phyloP scores from a whole-genome alignment of 2,797 vertebrate genomes.

The Lophius americanus region DNA sequence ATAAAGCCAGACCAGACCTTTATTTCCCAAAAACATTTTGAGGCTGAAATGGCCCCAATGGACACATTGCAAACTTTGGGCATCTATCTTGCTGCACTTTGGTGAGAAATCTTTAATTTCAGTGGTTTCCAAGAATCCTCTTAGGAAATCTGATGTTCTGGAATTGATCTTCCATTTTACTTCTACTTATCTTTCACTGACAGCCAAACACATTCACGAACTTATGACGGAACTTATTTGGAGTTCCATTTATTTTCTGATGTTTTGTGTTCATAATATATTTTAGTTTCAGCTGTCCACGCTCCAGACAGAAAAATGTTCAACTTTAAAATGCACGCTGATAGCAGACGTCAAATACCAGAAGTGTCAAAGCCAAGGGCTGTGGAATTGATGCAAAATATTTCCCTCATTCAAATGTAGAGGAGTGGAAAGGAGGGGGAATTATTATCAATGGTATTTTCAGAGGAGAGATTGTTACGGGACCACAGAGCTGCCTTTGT shows the following conservation, averaged over 20 bases:
- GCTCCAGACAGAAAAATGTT: conserved; percentile 39
- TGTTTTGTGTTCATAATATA: neutral
- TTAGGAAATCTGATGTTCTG: conserved; percentile 10
- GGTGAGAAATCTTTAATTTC: conserved; percentile 24
- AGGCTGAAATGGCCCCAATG: conserved; percentile 29
- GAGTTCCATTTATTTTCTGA: conserved; percentile 7
- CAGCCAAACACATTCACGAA: conserved; percentile 3
- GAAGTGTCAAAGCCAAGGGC: conserved; percentile 49
- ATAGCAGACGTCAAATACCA: conserved; percentile 52
- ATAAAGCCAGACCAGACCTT: conserved; percentile 48
- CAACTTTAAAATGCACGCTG: conserved; percentile 36
- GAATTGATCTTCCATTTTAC: conserved; percentile 10
- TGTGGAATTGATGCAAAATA: conserved; percentile 66
- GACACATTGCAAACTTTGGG: conserved; percentile 21
- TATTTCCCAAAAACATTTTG: conserved; percentile 53
- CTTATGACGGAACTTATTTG: conserved; percentile 14
- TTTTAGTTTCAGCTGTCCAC: conserved; percentile 15
- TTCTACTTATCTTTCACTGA: conserved; percentile 18
- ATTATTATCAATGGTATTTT: conserved; percentile 68
- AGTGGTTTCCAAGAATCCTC: conserved; percentile 3
- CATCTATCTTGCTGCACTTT: conserved; percentile 33
- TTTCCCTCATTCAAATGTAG: conserved; percentile 44
- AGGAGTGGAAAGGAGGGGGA: conserved; percentile 10
- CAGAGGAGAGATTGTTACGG: conserved; percentile 56
- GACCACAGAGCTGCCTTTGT: conserved; percentile 48